Evolutionary conservation across 2,888 invertebrate species (phyloP), one percentile per base, ranked within the genome.

Genomic region (Nipponacmea schrenckii): DNA sequence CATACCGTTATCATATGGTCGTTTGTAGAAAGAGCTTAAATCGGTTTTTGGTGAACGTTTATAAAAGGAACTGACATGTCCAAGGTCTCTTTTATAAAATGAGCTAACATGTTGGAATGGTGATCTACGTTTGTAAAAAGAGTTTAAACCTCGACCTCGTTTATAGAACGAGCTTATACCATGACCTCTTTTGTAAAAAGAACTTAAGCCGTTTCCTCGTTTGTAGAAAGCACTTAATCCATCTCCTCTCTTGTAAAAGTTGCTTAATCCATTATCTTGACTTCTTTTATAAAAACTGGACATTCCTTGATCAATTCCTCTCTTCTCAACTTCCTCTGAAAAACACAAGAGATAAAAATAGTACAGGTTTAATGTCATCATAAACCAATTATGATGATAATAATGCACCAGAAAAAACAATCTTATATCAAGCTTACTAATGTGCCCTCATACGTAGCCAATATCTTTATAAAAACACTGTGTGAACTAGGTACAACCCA

Each of bases 31-130:
- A 50, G 39, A 39, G 67, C 67, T 71, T 14, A 67, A 24, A 17
- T 26, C 50, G 44, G 62, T 62, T 56, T 27, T 44, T 17, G 26
- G 62, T 27, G 62, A 45, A 10, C 71, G 62, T 45, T 71, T 71
- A 62, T 71, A 71, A 46, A 71, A 71, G 31, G 64, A 56, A 62
- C 48, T 69, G 1, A 56, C 24, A 14, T 62, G 62, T 14, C 64
- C 69, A 15, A 26, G 46, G 0, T 44, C 48, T 10, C 73, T 56
- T 44, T 73, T 73, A 67, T 73, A 73, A 48, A 73, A 73, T 8
- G 48, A 45, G 64, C 63, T 73, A 24, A 64, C 12, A 64, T 69
- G 24, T 39, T 39, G 39, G 39, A 39, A 39, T 39, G 39, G 39
- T 31, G 39, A 27, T 10, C 12, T 26, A n/a, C 56, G 56, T 24